A percentile compares a stretch with the other conserved stretches of the same genome.
Conservation (phyloP, 2,113 vertebrate species). For the Natator depressus region DNA sequence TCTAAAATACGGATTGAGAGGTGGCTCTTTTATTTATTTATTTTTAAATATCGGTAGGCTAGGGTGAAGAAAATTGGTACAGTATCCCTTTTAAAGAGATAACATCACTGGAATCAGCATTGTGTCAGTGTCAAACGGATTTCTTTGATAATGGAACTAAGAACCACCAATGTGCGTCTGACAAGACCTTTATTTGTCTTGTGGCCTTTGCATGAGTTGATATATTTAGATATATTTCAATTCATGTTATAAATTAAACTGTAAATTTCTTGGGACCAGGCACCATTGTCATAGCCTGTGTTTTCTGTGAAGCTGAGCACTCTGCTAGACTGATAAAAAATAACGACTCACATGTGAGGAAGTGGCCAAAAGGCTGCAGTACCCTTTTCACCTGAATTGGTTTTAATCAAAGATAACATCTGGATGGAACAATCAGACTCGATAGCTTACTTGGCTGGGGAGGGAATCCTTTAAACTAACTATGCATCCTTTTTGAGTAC, state of each 20-base stretch:
- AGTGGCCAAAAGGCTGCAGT: not conserved
- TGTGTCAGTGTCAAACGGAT: constrained; percentile 11
- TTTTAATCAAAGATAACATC: not conserved
- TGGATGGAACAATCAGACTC: not conserved
- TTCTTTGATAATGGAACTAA: constrained; percentile 45
- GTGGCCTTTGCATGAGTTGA: not conserved
- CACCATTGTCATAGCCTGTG: not conserved
- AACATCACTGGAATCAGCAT: not conserved
- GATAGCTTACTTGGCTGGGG: too few species aligned
- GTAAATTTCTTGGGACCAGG: not conserved
- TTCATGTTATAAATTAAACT: constrained; percentile 4
- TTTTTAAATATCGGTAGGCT: not conserved
- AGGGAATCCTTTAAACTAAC: not conserved
- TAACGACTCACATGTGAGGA: not conserved
- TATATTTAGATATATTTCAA: not conserved
- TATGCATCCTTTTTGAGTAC: accelerated
- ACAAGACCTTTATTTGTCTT: not conserved
- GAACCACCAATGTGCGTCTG: not conserved
- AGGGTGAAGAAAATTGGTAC: not conserved
- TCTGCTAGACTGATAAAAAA: not conserved
- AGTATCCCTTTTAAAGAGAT: constrained; percentile 26
- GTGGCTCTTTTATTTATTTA: not conserved
- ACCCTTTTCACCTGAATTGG: not conserved
- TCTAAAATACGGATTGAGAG: not conserved
- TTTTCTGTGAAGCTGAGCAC: not conserved